Conservation (phyloP, 2,888 invertebrate species). For the Kryphioiulus occultus region DNA sequence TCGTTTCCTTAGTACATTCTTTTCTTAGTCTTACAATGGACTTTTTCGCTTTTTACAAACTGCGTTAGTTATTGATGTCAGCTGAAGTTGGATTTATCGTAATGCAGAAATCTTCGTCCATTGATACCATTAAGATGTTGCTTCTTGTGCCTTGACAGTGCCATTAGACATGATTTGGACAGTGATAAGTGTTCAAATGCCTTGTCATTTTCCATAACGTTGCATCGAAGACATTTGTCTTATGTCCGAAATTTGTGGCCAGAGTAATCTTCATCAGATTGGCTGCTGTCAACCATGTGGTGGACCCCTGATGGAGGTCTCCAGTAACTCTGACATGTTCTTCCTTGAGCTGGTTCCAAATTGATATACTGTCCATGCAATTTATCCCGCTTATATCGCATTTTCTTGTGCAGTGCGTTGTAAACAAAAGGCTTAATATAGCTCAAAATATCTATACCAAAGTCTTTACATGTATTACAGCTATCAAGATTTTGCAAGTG, state of each 20-base stretch:
- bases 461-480: neutral
- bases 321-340: neutral
- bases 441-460: neutral
- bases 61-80: too few relatives aligned
- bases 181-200: neutral
- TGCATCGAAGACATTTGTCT: neutral
- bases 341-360: neutral
- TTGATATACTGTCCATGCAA: neutral
- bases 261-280: neutral
- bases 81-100: too few relatives aligned
- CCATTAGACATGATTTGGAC: neutral
- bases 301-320: neutral
- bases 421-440: conserved; percentile 3
- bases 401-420: neutral
- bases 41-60: too few relatives aligned
- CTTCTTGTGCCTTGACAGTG: neutral
- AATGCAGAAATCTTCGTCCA: too few relatives aligned
- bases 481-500: neutral
- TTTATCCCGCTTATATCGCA: neutral
- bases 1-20: too few relatives aligned
- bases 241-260: neutral
- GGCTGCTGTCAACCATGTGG: neutral
- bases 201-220: neutral
- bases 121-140: neutral
- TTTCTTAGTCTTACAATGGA: too few relatives aligned